phyloP scores from a whole-genome alignment of 1,140 invertebrate genomes.

The Megalonaias nervosa region DNA sequence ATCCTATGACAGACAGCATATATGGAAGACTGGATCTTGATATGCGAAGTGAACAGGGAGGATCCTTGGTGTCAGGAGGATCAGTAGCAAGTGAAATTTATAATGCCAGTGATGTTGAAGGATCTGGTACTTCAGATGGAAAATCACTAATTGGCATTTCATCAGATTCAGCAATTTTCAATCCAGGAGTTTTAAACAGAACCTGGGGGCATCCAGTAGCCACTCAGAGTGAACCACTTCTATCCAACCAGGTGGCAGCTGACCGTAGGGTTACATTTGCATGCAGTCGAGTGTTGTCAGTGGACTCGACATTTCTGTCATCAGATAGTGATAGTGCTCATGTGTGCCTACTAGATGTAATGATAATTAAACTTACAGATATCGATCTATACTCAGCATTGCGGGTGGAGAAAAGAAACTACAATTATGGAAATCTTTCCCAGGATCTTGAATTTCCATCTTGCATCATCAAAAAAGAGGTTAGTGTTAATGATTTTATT shows the following conservation, averaged over 20 bases:
- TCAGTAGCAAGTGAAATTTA: slow-evolving; percentile 24
- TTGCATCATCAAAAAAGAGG: slow-evolving; percentile 61
- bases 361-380: slow-evolving; percentile 83
- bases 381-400: slow-evolving; percentile 86
- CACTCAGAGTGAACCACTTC: too few relatives aligned
- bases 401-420: slow-evolving; percentile 57
- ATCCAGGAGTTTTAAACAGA: slow-evolving; percentile 1
- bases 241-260: slow-evolving; percentile 4
- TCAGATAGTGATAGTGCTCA: slow-evolving; percentile 20
- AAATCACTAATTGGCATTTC: too few relatives aligned
- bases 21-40: slow-evolving; percentile 65
- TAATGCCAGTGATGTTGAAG: slow-evolving; percentile 41
- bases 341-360: slow-evolving; percentile 81
- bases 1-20: slow-evolving; percentile 67
- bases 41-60: slow-evolving; percentile 25
- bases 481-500: slow-evolving; percentile 20
- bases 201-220: neutral
- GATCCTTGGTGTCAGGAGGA: slow-evolving; percentile 5
- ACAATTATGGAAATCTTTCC: slow-evolving; percentile 35
- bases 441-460: slow-evolving; percentile 62
- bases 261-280: neutral
- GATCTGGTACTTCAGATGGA: slow-evolving; percentile 31
- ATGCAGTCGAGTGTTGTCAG: neutral
- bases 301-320: slow-evolving; percentile 8
- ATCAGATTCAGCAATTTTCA: too few relatives aligned